Percentiles rank a stretch among this genome's conserved stretches.
phyloP scores from a whole-genome alignment of 2,797 vertebrate species.

The Hydrocynus forskahlii region DNA sequence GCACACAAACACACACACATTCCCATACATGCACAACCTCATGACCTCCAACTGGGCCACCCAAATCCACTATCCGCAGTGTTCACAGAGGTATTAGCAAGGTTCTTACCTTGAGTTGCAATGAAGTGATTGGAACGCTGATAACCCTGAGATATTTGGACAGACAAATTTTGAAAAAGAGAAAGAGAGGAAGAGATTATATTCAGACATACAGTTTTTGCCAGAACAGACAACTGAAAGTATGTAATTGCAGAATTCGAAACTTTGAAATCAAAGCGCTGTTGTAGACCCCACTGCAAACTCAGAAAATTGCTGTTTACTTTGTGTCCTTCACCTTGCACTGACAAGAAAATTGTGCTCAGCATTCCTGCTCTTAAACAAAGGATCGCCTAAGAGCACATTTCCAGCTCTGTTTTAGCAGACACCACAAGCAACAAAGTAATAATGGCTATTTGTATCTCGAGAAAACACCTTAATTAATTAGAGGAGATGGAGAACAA shows the following conservation, averaged over 20 bases:
- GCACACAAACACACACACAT: not conserved
- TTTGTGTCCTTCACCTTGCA: not conserved
- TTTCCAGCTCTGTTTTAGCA: not conserved
- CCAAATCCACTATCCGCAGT: not conserved
- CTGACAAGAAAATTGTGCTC: slow-evolving; percentile 5
- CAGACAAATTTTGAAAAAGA: slow-evolving; percentile 3
- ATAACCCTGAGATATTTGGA: slow-evolving; percentile 81
- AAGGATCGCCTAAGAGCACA: not conserved
- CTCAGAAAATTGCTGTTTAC: not conserved
- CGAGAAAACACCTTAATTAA: too few species aligned
- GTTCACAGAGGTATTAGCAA: not conserved
- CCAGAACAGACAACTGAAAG: not conserved
- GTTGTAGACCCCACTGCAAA: not conserved
- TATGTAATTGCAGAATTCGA: not conserved
- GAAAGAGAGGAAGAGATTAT: not conserved
- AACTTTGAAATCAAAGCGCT: not conserved
- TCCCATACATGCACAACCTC: not conserved
- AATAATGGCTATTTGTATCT: too few species aligned
- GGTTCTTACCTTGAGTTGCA: slow-evolving; percentile 91
- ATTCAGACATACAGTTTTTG: not conserved
- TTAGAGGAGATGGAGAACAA: not conserved
- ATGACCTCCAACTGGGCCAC: not conserved
- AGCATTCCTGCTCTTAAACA: not conserved
- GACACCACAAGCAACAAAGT: not conserved
- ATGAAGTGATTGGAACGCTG: slow-evolving; percentile 97